Evolutionary conservation across 2,888 invertebrate species (phyloP).

Genomic region (Odontothrips loti): DNA sequence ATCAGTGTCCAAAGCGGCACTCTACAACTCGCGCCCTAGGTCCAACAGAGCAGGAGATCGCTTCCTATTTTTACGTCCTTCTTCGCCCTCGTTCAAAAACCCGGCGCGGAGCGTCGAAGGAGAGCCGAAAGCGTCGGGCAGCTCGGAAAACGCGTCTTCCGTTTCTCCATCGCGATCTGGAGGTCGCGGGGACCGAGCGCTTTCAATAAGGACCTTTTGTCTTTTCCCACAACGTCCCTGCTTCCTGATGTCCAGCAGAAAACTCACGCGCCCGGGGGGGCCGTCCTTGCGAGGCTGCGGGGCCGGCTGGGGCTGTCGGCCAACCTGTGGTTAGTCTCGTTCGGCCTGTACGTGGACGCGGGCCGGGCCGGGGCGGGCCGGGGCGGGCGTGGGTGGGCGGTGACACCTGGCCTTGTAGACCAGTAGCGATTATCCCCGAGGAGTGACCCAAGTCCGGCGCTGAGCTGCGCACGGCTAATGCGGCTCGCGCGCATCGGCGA

Average conservation of each 20-base stretch:
- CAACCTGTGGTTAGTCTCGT: no score
- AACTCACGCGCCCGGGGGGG: no score
- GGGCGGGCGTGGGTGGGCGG: slow-evolving; percentile 9
- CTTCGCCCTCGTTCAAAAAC: neutral
- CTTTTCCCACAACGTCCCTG: no score
- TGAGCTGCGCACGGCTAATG: no score
- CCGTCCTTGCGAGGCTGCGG: no score
- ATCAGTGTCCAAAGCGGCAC: slow-evolving; percentile 4
- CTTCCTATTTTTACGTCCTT: slow-evolving; percentile 19
- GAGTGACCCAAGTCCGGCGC: no score
- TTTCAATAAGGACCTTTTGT: no score
- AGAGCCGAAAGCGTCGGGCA: neutral
- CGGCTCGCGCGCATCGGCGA: neutral
- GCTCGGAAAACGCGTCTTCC: neutral
- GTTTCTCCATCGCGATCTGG: neutral
- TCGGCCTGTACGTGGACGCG: no score
- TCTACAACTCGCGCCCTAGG: neutral
- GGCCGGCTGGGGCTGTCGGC: no score
- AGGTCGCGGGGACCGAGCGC: neutral
- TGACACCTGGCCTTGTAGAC: slow-evolving; percentile 2
- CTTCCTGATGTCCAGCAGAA: no score
- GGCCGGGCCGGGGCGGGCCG: neutral
- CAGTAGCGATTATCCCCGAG: neutral
- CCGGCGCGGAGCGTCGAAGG: neutral
- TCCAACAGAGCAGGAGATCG: neutral